Percentiles rank a stretch among this genome's conserved stretches.
Conservation (phyloP, 2,797 vertebrate genomes). For the Chloroceryle amazona region DNA sequence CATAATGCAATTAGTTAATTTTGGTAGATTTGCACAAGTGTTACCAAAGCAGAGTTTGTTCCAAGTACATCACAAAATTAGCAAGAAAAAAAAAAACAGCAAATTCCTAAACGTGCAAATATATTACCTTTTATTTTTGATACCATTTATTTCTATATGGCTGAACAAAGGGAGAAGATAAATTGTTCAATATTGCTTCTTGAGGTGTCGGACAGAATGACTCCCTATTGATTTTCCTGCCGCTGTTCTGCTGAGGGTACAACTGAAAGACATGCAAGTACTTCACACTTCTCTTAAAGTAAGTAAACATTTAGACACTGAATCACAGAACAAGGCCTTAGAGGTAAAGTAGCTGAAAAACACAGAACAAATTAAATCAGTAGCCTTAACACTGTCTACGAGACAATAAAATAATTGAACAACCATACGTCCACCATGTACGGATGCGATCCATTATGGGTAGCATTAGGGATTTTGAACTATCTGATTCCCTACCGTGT, state of each 20-base stretch:
- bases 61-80: background rate
- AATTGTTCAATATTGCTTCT: constrained; percentile 1
- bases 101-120: background rate
- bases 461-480: background rate
- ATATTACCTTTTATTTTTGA: background rate
- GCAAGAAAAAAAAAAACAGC: background rate
- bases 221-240: constrained; percentile 49
- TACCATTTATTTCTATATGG: background rate
- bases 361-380: background rate
- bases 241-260: constrained; percentile 26
- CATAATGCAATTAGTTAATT: constrained; percentile 60
- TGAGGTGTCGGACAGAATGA: constrained; percentile 2
- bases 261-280: constrained; percentile 7
- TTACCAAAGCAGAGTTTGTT: constrained; percentile 35
- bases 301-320: constrained; percentile 23
- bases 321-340: constrained; percentile 3
- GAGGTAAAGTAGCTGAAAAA: background rate
- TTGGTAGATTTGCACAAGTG: constrained; percentile 33
- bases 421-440: background rate
- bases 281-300: background rate
- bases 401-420: background rate
- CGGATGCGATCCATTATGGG: background rate
- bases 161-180: background rate
- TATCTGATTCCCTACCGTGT: background rate
- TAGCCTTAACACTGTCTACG: background rate